These are phyloP conservation scores for Diachrysia chrysitis DNA, from an alignment of 2,888 invertebrate genomes.

Conservation along the genomic window DNA sequence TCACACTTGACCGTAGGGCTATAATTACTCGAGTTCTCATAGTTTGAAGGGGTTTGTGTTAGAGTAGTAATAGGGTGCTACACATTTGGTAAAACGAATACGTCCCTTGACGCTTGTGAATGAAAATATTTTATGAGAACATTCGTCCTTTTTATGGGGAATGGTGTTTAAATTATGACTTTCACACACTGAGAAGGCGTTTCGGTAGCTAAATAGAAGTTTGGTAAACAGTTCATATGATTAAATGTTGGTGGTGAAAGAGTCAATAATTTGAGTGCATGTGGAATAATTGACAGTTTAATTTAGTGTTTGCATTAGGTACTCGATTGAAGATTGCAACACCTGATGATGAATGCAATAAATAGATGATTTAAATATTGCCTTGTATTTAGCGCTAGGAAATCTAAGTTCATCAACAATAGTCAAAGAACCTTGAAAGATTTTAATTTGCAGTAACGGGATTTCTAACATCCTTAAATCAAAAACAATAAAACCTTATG, in stretches of 20 bases:
- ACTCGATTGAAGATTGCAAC: no score
- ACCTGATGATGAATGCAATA: no score
- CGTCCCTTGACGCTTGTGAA: constrained; percentile 47
- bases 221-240: neutral
- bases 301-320: no score
- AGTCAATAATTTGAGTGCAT: no score
- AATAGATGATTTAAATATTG: no score
- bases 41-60: constrained; percentile 56
- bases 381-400: no score
- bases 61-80: constrained; percentile 59
- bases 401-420: no score
- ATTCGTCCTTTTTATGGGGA: constrained; percentile 35
- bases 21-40: constrained; percentile 86
- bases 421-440: neutral
- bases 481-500: neutral
- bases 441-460: neutral
- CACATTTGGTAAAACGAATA: constrained; percentile 46
- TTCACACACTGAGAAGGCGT: constrained; percentile 12
- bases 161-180: constrained; percentile 52
- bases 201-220: neutral
- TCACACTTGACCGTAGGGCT: constrained; percentile 75
- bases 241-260: neutral
- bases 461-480: neutral
- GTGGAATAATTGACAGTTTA: no score
- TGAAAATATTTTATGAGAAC: constrained; percentile 46